These are phyloP conservation scores for Dendrolimus punctatus DNA, from an alignment of 1,140 invertebrate species.

Conservation along the genomic window DNA sequence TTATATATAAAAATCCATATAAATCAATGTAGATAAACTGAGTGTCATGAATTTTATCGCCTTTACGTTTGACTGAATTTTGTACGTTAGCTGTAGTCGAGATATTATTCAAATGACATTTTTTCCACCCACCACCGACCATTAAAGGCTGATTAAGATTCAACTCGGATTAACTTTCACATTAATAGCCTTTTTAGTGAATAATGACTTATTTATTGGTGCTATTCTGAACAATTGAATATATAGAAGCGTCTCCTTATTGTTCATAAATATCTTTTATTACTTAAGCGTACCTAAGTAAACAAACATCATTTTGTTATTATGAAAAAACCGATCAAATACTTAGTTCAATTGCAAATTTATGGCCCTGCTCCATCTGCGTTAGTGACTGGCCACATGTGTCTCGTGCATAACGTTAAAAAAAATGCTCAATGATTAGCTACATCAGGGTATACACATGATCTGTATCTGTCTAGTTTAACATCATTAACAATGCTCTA, in stretches of 20 bases:
- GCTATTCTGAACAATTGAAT: slow-evolving; percentile 23
- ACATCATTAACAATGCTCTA: too few relatives aligned
- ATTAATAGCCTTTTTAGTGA: slow-evolving; percentile 29
- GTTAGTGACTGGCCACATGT: too few relatives aligned
- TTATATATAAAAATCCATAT: too few relatives aligned
- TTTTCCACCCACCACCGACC: slow-evolving; percentile 16
- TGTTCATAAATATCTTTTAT: background rate
- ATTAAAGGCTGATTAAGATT: slow-evolving; percentile 40
- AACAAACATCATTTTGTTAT: too few relatives aligned
- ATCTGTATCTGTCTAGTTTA: too few relatives aligned
- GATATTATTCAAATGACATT: slow-evolving; percentile 12
- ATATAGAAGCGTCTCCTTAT: slow-evolving; percentile 13
- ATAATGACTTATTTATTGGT: slow-evolving; percentile 34
- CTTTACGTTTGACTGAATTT: slow-evolving; percentile 17
- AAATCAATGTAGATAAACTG: background rate
- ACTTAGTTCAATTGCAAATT: too few relatives aligned
- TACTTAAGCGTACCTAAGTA: too few relatives aligned
- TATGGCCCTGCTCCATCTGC: too few relatives aligned
- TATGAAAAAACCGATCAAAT: too few relatives aligned
- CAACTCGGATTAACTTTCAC: slow-evolving; percentile 29
- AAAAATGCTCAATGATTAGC: too few relatives aligned
- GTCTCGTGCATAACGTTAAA: too few relatives aligned
- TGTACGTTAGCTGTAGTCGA: slow-evolving; percentile 5
- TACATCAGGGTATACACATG: too few relatives aligned
- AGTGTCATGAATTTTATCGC: slow-evolving; percentile 17